These are phyloP conservation scores for Formicarius rufipectus DNA, from an alignment of 2,113 vertebrate species.

Conservation along the genomic window DNA sequence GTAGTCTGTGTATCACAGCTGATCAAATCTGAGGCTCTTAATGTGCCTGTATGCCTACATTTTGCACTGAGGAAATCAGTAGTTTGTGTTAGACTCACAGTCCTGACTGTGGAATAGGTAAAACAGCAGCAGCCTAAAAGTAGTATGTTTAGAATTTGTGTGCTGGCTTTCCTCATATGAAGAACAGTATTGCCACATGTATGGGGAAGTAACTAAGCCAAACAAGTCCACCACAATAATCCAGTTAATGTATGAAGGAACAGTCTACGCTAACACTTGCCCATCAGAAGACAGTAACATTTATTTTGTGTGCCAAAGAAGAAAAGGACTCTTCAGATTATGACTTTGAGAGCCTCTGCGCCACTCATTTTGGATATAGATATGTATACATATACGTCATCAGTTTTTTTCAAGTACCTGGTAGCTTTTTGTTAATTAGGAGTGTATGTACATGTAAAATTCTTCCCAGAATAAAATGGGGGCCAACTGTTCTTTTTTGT, in stretches of 20 bases:
- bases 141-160: background rate
- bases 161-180: background rate
- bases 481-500: background rate
- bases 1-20: background rate
- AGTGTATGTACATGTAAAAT: background rate
- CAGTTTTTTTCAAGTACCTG: background rate
- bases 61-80: background rate
- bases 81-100: background rate
- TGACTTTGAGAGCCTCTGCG: background rate
- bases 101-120: background rate
- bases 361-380: background rate
- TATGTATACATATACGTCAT: too few relatives aligned
- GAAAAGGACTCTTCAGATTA: background rate
- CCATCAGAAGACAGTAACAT: background rate
- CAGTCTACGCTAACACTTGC: background rate
- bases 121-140: background rate
- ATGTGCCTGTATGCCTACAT: background rate
- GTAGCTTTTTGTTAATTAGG: background rate
- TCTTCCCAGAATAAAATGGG: background rate
- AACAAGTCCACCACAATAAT: background rate
- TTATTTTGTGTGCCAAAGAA: background rate
- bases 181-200: accelerated
- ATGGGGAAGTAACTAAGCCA: background rate
- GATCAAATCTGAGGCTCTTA: background rate
- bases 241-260: background rate